phyloP scores from a whole-genome alignment of 2,113 vertebrate genomes.

The Porphyrio hochstetteri region DNA sequence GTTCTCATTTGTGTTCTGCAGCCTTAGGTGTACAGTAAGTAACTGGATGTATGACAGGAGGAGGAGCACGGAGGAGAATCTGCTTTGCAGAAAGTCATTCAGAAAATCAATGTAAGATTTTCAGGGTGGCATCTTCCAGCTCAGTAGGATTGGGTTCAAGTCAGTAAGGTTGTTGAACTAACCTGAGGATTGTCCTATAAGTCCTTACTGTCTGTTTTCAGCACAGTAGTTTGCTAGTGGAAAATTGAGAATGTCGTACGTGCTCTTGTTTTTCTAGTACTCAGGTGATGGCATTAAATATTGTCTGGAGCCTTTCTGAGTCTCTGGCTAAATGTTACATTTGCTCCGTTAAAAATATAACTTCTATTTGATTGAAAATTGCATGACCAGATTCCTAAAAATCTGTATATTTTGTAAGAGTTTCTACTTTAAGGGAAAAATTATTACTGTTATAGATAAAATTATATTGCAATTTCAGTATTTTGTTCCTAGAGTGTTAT shows the following conservation, averaged over 20 bases:
- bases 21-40: fast-evolving
- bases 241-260: background rate
- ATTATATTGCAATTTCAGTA: background rate
- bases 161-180: background rate
- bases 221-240: background rate
- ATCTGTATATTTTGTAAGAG: background rate
- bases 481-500: background rate
- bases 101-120: background rate
- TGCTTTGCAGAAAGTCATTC: background rate
- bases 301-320: background rate
- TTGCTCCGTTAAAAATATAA: background rate
- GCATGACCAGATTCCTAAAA: background rate
- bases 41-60: fast-evolving
- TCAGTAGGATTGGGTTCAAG: background rate
- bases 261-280: background rate
- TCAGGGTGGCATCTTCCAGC: background rate
- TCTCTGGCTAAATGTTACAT: background rate
- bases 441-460: background rate
- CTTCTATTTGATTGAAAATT: background rate
- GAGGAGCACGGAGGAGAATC: background rate
- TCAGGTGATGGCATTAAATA: background rate
- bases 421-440: background rate
- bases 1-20: background rate
- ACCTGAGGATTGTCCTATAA: too few species aligned
- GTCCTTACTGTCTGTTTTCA: background rate